Evolutionary conservation across 2,888 invertebrate genomes (phyloP), one percentile per base, ranked within the genome.

Genomic region (Acrobasis suavella): DNA sequence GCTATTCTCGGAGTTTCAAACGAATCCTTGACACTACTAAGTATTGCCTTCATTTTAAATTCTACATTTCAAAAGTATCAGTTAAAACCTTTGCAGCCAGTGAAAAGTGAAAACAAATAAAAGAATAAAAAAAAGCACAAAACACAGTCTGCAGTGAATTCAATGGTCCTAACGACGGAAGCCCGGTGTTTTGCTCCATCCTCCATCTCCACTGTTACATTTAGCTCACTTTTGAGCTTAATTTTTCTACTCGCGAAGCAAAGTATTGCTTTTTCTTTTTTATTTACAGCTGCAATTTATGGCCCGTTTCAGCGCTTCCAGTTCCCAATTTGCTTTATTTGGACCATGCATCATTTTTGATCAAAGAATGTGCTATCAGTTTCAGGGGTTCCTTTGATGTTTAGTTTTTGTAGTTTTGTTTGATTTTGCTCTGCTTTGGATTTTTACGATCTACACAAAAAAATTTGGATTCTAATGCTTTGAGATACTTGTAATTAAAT

Each of bases 151-250:
- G 71, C 72, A 69, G 68, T 70, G 68, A 69, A 69, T 71, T 87
- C 83, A 86, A 88, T 88, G 80, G 79, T 75, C 66, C 82, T 87
- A 88, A 88, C 86, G 86, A 88, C 86, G 77, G 78, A 74, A 76
- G 76, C 74, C 68, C 71, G 69, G 72, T 74, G 76, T 80, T 81
- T 80, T 78, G 79, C 51, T 62, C 55, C 6, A 67, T 74, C 75
- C 51, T 62, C 55, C 6, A 67, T 74, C 75, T 72, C 67, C 67
- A 67, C 73, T 73, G 70, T 70, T 70, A 71, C 72, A 73, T 77
- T 76, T 73, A 72, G 72, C 64, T 67, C 64, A 72, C 72, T 78
- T 79, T 79, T 75, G 72, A 75, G 69, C 70, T 74, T 74, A 76
- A 76, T 77, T 78, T 78, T 73, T 65, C 64, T 69, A 65, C 60